Conservation (phyloP, 37 sponge, comb jelly and placozoan genomes). For the Dysidea cf. avara region DNA sequence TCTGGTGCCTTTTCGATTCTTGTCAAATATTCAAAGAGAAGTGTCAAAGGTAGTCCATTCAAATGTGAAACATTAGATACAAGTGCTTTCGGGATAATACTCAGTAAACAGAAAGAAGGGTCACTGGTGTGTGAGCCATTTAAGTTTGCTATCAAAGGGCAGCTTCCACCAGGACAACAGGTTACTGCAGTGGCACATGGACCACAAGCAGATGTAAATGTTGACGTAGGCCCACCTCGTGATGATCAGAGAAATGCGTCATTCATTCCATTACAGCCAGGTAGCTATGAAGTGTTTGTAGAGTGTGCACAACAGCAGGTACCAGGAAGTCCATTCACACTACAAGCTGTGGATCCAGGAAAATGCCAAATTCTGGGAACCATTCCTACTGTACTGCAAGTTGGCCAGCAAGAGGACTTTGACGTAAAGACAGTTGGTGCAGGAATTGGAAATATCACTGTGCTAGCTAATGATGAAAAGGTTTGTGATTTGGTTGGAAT, state of each 20-base stretch:
- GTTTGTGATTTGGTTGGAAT: conserved; percentile 17
- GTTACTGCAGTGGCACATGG: conserved; percentile 58
- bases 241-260: conserved; percentile 25
- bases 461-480: conserved; percentile 18
- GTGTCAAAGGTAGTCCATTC: conserved; percentile 58
- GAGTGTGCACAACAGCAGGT: conserved; percentile 63
- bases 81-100: conserved; percentile 32
- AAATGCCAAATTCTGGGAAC: conserved; percentile 31
- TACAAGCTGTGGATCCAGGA: conserved; percentile 39
- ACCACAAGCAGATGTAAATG: conserved; percentile 64
- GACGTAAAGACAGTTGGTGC: conserved; percentile 66
- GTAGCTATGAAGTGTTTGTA: conserved; percentile 74
- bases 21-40: conserved; percentile 26
- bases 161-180: conserved; percentile 28
- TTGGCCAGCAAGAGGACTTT: conserved; percentile 40
- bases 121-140: conserved; percentile 60
- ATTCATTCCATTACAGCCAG: conserved; percentile 74
- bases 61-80: conserved; percentile 46
- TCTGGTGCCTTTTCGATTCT: conserved; percentile 23
- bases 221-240: conserved; percentile 11
- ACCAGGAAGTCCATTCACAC: conserved; percentile 51
- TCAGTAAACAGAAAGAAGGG: conserved; percentile 37
- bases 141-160: conserved; percentile 48
- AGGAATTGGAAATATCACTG: conserved; percentile 60
- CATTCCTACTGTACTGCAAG: conserved; percentile 27